Evolutionary conservation across 2,113 vertebrate species (phyloP), one percentile per base, ranked within the genome.

Genomic region (Thryonomys swinderianus): DNA sequence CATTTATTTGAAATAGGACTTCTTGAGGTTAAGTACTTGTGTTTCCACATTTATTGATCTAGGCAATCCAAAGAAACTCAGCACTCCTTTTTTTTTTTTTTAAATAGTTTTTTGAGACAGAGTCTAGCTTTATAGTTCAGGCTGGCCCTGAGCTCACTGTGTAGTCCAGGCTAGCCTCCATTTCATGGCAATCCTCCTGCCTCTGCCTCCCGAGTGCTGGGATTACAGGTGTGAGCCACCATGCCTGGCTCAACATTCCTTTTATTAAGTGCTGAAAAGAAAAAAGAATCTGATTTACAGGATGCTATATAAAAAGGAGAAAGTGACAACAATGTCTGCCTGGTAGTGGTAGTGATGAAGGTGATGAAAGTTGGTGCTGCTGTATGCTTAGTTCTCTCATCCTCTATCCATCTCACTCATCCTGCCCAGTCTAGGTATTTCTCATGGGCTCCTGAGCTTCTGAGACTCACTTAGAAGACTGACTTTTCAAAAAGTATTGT

Each of bases 401-500:
- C 25, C 10, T 71, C 34, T 34, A 10, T 48, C 61, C 0, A 1
- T 57, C 88, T 85, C 66, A 73, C 34, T 55, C 40, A 20, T 59
- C 59, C 48, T 90, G 55, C 42, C 45, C 76, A n/a, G 7, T 5
- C 20, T 16, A 48, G 9, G 16, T 53, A 13, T 66, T 48, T 92
- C 61, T 78, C 48, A 2, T 25, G 27, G 66, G 53, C 66, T 73
- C 88, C 84, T 85, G 64, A 90, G 45, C 40, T 86, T 88, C 91
- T 87, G 88, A 92, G 74, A 74, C 42, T 34, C 30, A 79, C 48
- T 37, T 25, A 74, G 3, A 67, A 45, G 37, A 85, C 51, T 45
- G 25, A 37, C 16, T 85, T 96, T 78, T 20, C 9, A 45, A 81
- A 88, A 91, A 90, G 12, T 64, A n/a, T n/a, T n/a, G n/a, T n/a